Evolutionary conservation across 1,140 invertebrate genomes (phyloP).

Genomic region (Calliphora vicina): DNA sequence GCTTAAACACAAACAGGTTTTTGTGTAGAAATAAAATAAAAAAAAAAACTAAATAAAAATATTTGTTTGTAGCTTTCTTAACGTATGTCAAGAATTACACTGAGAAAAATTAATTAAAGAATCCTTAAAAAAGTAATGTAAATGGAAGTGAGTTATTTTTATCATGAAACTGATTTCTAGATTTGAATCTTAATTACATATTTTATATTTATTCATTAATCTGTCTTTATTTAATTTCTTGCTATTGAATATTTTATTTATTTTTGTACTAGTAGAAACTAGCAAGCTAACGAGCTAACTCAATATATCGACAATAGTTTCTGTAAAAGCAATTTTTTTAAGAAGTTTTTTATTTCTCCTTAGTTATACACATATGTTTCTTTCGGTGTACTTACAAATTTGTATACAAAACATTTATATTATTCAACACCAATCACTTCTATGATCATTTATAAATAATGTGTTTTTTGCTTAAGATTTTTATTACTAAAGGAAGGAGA

Average conservation of each 20-base stretch:
- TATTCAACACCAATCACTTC: conserved; percentile 16
- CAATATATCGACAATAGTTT: no score
- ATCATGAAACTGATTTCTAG: no score
- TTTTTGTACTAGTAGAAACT: no score
- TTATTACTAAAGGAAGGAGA: background rate
- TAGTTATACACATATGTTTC: background rate
- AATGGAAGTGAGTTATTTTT: no score
- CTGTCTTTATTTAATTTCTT: no score
- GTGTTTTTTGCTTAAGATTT: background rate
- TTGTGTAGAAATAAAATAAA: background rate
- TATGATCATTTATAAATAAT: conserved; percentile 11
- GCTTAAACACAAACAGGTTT: background rate
- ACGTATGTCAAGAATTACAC: background rate
- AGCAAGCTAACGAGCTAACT: no score
- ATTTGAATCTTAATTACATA: no score
- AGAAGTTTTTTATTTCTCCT: no score
- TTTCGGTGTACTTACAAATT: background rate
- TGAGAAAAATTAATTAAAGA: background rate
- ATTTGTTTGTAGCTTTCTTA: background rate
- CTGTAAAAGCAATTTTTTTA: no score
- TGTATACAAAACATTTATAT: background rate
- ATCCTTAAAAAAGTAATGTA: no score
- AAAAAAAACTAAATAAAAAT: background rate
- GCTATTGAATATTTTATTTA: no score
- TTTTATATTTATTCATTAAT: no score